These are phyloP conservation scores for Hybos culiciformis DNA, from an alignment of 2,888 invertebrate species.

Conservation along the genomic window DNA sequence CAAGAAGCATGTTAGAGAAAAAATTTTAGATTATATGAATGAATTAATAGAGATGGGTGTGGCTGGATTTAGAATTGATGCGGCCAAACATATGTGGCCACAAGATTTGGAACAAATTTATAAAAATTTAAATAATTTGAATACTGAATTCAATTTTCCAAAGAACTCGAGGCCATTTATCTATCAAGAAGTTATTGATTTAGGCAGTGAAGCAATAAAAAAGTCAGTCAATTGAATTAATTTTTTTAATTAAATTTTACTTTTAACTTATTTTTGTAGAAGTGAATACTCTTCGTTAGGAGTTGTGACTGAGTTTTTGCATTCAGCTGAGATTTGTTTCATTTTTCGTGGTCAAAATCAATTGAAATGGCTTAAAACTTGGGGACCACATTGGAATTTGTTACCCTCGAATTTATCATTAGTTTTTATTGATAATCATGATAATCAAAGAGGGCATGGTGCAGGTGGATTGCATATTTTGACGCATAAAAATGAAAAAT, in stretches of 20 bases:
- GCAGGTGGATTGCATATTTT: constrained; percentile 45
- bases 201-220: constrained; percentile 39
- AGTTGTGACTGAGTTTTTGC: constrained; percentile 65
- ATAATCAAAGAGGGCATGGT: constrained; percentile 68
- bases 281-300: constrained; percentile 42
- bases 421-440: constrained; percentile 82
- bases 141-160: constrained; percentile 45
- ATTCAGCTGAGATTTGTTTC: constrained; percentile 36
- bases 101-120: constrained; percentile 53
- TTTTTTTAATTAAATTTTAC: no score
- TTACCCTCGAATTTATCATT: constrained; percentile 46
- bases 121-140: constrained; percentile 45
- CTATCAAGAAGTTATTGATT: constrained; percentile 64
- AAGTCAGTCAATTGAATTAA: constrained; percentile 8
- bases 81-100: constrained; percentile 71
- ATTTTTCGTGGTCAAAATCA: constrained; percentile 45
- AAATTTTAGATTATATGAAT: constrained; percentile 36
- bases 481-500: constrained; percentile 50
- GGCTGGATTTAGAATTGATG: constrained; percentile 72
- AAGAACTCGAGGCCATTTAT: constrained; percentile 50
- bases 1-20: constrained; percentile 46
- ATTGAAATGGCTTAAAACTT: constrained; percentile 49
- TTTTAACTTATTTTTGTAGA: constrained; percentile 16
- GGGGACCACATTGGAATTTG: constrained; percentile 54
- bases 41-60: constrained; percentile 48